These are phyloP conservation scores for Harpalus rufipes DNA, from an alignment of 2,888 invertebrate genomes.

Conservation along the genomic window DNA sequence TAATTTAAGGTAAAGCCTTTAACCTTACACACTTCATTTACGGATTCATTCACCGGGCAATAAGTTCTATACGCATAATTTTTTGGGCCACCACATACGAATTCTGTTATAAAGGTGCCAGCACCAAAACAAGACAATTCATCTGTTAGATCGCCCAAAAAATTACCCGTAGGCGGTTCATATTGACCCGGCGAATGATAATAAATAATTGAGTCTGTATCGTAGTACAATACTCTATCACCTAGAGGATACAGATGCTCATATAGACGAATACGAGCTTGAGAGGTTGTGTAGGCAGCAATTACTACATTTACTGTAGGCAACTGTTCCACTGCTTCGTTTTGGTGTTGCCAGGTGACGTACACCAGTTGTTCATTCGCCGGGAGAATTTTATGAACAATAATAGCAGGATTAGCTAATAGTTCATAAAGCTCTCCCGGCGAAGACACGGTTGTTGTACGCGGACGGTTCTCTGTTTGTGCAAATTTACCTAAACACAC, in stretches of 20 bases:
- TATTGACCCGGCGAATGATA: too few species aligned
- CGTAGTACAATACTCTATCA: too few species aligned
- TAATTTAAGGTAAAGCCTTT: constrained; percentile 68
- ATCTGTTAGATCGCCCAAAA: too few species aligned
- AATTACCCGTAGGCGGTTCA: too few species aligned
- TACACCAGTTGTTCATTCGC: not conserved
- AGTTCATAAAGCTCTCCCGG: not conserved
- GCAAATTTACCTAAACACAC: not conserved
- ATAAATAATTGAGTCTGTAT: too few species aligned
- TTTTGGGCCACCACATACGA: constrained; percentile 73
- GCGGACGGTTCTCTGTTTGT: not conserved
- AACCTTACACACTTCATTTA: constrained; percentile 66
- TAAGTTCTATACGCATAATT: constrained; percentile 72
- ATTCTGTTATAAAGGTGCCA: constrained; percentile 69
- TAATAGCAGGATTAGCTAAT: not conserved
- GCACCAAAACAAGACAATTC: too few species aligned
- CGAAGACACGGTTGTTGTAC: not conserved
- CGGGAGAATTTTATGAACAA: not conserved
- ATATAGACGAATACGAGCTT: too few species aligned
- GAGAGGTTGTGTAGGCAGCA: constrained; percentile 69
- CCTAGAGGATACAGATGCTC: too few species aligned
- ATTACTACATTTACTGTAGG: not conserved
- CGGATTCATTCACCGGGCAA: constrained; percentile 42
- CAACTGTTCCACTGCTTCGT: not conserved
- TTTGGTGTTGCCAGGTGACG: not conserved